Base-by-base conservation (phyloP, 2,888 invertebrate species). In the Hoplodrina blanda region DNA sequence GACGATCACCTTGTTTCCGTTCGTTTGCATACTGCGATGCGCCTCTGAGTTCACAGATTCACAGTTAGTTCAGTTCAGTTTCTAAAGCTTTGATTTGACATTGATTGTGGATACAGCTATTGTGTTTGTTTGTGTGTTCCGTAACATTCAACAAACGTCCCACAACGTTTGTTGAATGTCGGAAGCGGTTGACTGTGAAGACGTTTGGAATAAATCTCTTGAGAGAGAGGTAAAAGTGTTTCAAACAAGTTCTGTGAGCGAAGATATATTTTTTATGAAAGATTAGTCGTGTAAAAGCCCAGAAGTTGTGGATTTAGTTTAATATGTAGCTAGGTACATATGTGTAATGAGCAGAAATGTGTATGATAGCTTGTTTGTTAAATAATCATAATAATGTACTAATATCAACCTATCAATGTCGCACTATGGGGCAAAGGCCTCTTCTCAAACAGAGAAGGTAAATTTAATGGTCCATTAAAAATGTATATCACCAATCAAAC, bases 21-120 rank as follows among this genome's bases (percentile, higher is more conserved):
- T 71, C 73, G 80, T 80, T 81, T 80, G 81, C 80, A 80, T 81
- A 81, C 67, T 57, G 56, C 37, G 41, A 52, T 59, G 66, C 20
- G 53, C 69, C 63, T 57, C 56, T 15, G 68, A 64, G 70, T 59
- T 62, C 55, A 55, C 60, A 46, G 72, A 75, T 11, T 53, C 61
- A 57, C 53, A 46, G 63, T 65, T 76, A 63, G 69, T 57, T 55
- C 62, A 54, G 64, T 68, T 73, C 62, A 54, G 64, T 68, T 73
- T 78, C 81, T 61, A 78, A 71, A 62, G 73, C 76, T 62, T 73
- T 76, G 79, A 71, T 78, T 78, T 78, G 75, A 62, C 67, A 78
- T 78, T 76, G 78, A 78, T 61, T 75, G 62, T 67, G 19, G 54
- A 57, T 65, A 59, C 67, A 46, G 25, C 41, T 70, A 75, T 78